phyloP scores from a whole-genome alignment of 1,140 invertebrate species.

The Aphidius gifuensis region DNA sequence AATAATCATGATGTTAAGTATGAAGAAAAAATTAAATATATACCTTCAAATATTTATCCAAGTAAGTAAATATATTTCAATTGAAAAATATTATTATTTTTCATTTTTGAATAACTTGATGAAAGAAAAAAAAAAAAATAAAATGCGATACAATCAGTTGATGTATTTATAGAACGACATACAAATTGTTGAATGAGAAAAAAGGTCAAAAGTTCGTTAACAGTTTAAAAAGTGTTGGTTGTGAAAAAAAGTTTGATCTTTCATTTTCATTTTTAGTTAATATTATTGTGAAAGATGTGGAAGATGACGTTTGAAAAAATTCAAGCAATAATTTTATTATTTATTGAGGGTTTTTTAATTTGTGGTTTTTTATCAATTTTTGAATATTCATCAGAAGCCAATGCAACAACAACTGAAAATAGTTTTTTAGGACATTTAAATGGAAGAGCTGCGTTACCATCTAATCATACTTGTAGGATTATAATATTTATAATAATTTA shows the following conservation, averaged over 20 bases:
- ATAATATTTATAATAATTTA: too few species aligned
- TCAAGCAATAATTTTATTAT: conserved; percentile 40
- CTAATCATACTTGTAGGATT: too few species aligned
- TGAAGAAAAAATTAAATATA: not conserved
- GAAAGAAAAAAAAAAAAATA: not conserved
- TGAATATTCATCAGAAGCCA: conserved; percentile 43
- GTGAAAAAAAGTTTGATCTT: not conserved
- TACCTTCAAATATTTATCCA: not conserved
- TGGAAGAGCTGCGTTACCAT: conserved; percentile 35
- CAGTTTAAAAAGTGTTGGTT: not conserved
- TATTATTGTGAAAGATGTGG: too few species aligned
- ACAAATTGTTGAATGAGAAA: too few species aligned
- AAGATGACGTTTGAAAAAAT: conserved; percentile 27
- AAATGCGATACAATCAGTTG: too few species aligned
- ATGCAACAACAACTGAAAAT: conserved; percentile 39
- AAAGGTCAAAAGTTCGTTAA: too few species aligned
- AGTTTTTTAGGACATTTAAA: conserved; percentile 42
- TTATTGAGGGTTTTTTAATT: conserved; percentile 45
- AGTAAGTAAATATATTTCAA: conserved; percentile 1
- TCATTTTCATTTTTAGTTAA: too few species aligned
- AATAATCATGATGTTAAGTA: conserved; percentile 31
- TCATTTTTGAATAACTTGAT: too few species aligned
- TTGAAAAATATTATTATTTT: not conserved
- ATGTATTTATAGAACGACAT: too few species aligned
- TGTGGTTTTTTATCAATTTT: conserved; percentile 45